These are phyloP conservation scores for Trogon surrucura DNA, from an alignment of 2,113 vertebrate genomes.

Conservation along the genomic window DNA sequence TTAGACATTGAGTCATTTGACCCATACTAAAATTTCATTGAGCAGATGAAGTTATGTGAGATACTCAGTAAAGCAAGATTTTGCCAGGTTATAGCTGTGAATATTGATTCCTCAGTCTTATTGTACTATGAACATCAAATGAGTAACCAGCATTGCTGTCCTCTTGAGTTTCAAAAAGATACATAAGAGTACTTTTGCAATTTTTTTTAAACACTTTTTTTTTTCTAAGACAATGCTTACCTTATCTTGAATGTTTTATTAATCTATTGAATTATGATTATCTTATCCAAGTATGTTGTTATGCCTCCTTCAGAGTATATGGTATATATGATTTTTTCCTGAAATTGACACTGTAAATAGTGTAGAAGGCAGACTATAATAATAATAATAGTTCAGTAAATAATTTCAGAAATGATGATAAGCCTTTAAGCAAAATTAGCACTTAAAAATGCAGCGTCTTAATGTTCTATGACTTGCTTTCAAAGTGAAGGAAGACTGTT, in stretches of 20 bases:
- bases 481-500: not conserved
- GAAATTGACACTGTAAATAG: not conserved
- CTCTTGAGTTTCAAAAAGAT: not conserved
- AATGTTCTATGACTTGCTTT: not conserved
- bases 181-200: accelerated
- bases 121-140: not conserved
- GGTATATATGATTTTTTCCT: not conserved
- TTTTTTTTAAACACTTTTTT: not conserved
- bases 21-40: conserved; percentile 18
- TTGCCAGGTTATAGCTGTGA: not conserved
- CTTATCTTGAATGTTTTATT: not conserved
- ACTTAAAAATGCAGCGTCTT: not conserved
- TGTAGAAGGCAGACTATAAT: not conserved
- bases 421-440: not conserved
- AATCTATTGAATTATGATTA: not conserved
- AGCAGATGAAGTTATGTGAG: not conserved
- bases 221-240: not conserved
- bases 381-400: not conserved
- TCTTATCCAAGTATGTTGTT: not conserved
- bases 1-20: not conserved
- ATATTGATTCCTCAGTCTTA: conserved; percentile 25
- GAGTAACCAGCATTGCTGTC: not conserved
- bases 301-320: not conserved
- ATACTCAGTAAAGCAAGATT: not conserved
- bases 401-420: not conserved